Conservation (phyloP, 2,888 invertebrate species). For the Nebria brevicollis region DNA sequence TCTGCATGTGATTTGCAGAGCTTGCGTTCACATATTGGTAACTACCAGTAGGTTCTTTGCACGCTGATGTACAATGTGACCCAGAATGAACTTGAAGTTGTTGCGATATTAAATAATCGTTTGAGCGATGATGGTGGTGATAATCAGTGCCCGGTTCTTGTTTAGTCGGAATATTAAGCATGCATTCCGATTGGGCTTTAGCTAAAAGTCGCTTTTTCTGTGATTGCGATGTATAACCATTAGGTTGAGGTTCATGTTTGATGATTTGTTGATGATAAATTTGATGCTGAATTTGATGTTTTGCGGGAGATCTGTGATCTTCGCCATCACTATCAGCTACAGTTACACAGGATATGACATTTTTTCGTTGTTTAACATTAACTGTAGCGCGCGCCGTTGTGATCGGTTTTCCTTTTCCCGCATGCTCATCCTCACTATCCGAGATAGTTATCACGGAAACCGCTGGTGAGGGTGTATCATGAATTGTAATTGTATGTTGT, state of each 20-base stretch:
- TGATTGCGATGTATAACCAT: conserved; percentile 72
- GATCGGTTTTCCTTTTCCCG: conserved; percentile 61
- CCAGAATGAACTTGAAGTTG: conserved; percentile 51
- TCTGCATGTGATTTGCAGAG: conserved; percentile 59
- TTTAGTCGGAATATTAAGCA: conserved; percentile 70
- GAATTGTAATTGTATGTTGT: conserved; percentile 92
- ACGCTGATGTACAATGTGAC: conserved; percentile 61
- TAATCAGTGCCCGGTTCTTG: conserved; percentile 69
- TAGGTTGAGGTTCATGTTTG: conserved; percentile 67
- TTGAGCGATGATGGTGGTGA: conserved; percentile 63
- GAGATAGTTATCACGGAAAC: conserved; percentile 96
- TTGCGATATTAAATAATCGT: conserved; percentile 53
- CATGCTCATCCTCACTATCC: conserved; percentile 91
- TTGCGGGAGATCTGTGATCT: conserved; percentile 68
- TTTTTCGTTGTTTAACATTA: conserved; percentile 68
- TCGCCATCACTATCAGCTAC: conserved; percentile 80
- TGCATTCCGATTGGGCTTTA: conserved; percentile 83
- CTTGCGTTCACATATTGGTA: conserved; percentile 64
- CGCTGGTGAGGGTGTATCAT: conserved; percentile 94
- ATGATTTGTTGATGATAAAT: conserved; percentile 58
- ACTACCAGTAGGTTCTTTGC: conserved; percentile 65
- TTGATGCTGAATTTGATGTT: conserved; percentile 53
- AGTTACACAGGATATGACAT: conserved; percentile 82
- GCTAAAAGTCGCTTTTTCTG: conserved; percentile 91
- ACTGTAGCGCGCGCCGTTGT: conserved; percentile 51